Evolutionary conservation across 64 coral and sea anemone species (phyloP).

Genomic region (Dendrophyllia cribrosa): DNA sequence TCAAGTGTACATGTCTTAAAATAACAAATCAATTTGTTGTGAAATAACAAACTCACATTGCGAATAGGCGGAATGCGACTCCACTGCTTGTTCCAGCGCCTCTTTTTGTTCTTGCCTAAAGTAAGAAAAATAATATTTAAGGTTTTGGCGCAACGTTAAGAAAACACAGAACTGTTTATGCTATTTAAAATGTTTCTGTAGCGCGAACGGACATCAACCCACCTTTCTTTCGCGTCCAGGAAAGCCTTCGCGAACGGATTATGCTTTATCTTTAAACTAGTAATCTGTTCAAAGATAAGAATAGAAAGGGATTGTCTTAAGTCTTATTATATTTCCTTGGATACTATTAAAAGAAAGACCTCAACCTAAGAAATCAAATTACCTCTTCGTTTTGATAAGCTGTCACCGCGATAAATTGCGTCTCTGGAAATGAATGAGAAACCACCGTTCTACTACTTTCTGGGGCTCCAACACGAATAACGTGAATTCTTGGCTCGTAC

Average conservation of each 20-base stretch:
- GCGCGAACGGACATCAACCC: neutral
- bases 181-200: no score
- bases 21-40: constrained; percentile 74
- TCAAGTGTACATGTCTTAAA: constrained; percentile 54
- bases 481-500: constrained; percentile 95
- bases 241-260: constrained; percentile 98
- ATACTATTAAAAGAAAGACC: neutral
- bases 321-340: constrained; percentile 13
- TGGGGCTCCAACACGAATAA: constrained; percentile 80
- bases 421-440: constrained; percentile 94
- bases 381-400: constrained; percentile 99
- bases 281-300: constrained; percentile 81
- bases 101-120: constrained; percentile 94
- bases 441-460: constrained; percentile 83
- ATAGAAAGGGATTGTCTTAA: constrained; percentile 24
- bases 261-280: constrained; percentile 94
- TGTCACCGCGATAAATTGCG: constrained; percentile 95
- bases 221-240: constrained; percentile 96
- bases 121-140: constrained; percentile 7
- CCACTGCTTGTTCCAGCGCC: constrained; percentile 76
- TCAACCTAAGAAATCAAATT: constrained; percentile 1
- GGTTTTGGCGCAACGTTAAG: neutral
- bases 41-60: constrained; percentile 86
- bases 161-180: neutral
- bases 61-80: constrained; percentile 82